These are phyloP conservation scores for Danio albolineatus DNA, from an alignment of 2,797 vertebrate species.

Conservation along the genomic window DNA sequence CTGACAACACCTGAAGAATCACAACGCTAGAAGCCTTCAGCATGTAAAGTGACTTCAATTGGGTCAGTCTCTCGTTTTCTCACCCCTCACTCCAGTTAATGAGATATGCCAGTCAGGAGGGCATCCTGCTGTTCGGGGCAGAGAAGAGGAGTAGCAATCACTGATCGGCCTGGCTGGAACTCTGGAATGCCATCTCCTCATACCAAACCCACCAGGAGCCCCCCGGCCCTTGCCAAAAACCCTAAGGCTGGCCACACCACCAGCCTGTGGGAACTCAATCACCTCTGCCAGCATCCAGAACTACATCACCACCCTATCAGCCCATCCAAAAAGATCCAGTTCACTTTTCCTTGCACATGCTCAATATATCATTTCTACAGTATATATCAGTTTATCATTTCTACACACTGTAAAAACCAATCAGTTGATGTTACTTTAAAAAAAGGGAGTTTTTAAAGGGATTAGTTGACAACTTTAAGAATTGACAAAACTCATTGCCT, in stretches of 20 bases:
- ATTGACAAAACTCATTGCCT: too few species aligned
- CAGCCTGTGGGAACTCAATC: slow-evolving; percentile 60
- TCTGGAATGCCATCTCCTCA: slow-evolving; percentile 75
- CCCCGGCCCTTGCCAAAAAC: slow-evolving; percentile 56
- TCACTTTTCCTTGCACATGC: too few species aligned
- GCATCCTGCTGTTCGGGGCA: slow-evolving; percentile 75
- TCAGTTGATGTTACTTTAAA: too few species aligned
- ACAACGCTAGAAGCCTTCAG: background rate
- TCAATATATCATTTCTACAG: too few species aligned
- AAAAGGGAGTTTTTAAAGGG: too few species aligned
- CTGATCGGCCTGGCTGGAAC: slow-evolving; percentile 79
- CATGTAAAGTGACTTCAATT: slow-evolving; percentile 14
- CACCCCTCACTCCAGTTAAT: slow-evolving; percentile 67
- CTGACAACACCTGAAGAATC: slow-evolving; percentile 18
- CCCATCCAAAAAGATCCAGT: too few species aligned
- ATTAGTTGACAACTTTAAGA: too few species aligned
- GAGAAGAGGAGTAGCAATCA: slow-evolving; percentile 74
- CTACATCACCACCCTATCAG: slow-evolving; percentile 8
- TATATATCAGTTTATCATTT: too few species aligned
- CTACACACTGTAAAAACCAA: too few species aligned
- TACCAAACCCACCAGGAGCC: slow-evolving; percentile 67
- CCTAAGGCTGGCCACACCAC: slow-evolving; percentile 33
- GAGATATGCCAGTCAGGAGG: slow-evolving; percentile 77
- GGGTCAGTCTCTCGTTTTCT: slow-evolving; percentile 61
- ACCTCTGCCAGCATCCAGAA: slow-evolving; percentile 49